These are phyloP conservation scores for Pammene fasciana DNA, from an alignment of 2,888 invertebrate genomes.

Conservation along the genomic window DNA sequence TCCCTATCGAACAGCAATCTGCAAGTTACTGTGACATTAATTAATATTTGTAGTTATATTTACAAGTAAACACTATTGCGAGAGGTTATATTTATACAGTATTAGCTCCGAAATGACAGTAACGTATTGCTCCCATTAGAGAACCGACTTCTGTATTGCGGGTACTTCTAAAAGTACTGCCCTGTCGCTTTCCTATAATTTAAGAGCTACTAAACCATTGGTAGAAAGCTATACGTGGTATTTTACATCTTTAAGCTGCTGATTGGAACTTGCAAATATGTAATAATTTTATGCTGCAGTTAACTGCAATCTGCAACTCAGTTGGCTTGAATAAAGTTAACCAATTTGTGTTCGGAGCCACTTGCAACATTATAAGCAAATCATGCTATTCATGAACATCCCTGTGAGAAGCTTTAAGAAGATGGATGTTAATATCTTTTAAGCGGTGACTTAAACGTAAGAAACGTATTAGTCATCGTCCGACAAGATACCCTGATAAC, in stretches of 20 bases:
- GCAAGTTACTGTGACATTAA: constrained; percentile 31
- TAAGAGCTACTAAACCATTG: constrained; percentile 21
- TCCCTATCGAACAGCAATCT: constrained; percentile 15
- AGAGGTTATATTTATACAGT: constrained; percentile 17
- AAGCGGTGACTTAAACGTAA: no score
- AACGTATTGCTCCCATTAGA: constrained; percentile 29
- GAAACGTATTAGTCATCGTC: no score
- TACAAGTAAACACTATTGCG: constrained; percentile 26
- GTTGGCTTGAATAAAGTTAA: not conserved
- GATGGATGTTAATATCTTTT: no score
- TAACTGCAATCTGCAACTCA: not conserved
- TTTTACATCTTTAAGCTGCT: constrained; percentile 20
- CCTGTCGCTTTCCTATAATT: constrained; percentile 21
- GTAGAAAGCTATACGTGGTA: constrained; percentile 15
- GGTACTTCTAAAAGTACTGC: constrained; percentile 12
- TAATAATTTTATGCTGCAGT: not conserved
- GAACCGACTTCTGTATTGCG: constrained; percentile 23
- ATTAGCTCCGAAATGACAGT: constrained; percentile 21
- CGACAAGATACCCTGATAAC: no score
- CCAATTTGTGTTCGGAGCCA: not conserved
- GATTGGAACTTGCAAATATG: constrained; percentile 4
- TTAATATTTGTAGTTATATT: constrained; percentile 32
- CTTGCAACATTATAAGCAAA: no score
- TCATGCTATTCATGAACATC: no score
- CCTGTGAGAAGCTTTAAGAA: no score